Evolutionary conservation across 2,113 vertebrate genomes (phyloP), one percentile per base, ranked within the genome.

Genomic region (Hoplias malabaricus): DNA sequence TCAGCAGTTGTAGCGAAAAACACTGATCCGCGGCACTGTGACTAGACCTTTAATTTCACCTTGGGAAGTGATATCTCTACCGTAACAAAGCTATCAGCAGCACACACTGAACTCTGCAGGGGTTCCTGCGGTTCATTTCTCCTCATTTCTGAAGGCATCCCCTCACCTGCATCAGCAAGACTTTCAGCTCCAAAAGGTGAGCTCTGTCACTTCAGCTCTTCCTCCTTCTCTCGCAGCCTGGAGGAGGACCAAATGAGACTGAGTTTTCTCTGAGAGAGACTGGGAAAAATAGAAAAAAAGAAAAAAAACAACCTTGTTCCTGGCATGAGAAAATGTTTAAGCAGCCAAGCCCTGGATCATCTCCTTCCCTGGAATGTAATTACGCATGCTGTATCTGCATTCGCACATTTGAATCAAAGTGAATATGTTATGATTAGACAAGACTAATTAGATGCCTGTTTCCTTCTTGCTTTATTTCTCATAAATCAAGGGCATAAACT

Each of bases 31-130:
- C 19, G 23, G 14, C 19, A 11, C 48, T 63, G 29, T 57, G 42
- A 65, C 21, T 38, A 62, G 54, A 82, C 83, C 77, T 82, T 77
- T 82, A 78, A 80, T 80, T 82, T 80, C 69, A 78, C 70, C 80
- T 65, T 63, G 46, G 67, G 61, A 80, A 76, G 63, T 73, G 21
- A 65, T 72, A 73, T 72, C 59, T 68, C 34, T 40, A 31, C 34
- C 31, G 27, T 79, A 81, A 76, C 68, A 61, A 71, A 75, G 61
- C 71, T 77, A 80, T 85, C 73, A 78, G 69, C 53, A 25, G 72
- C 70, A 70, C 16, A 33, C 50, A 65, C 62, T 81, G 61, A 79
- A 77, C 77, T 82, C 73, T 73, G 69, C 42, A 43, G 78, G 66
- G 43, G 42, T 75, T 74, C 66, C 68, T 9, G 33, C 16, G 14